Conservation (phyloP, 2,113 vertebrate genomes). For the Mobula hypostoma region DNA sequence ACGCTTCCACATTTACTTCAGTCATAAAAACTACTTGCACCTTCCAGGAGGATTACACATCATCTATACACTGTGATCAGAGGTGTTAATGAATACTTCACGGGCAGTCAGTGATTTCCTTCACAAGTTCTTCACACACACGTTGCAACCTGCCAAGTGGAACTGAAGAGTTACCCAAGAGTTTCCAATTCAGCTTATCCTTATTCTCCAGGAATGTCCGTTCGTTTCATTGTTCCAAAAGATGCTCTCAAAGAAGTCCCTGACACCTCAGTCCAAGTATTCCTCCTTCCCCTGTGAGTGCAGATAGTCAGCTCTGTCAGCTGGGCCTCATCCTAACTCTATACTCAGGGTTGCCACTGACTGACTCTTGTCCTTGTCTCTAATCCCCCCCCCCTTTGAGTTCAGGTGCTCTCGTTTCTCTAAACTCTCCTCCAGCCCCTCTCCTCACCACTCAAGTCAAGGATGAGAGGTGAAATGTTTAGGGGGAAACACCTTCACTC, state of each 20-base stretch:
- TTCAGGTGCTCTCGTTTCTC: too few species aligned
- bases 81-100: not conserved
- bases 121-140: not conserved
- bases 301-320: not conserved
- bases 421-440: too few species aligned
- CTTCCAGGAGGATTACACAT: not conserved
- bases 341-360: not conserved
- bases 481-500: too few species aligned
- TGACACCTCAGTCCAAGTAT: not conserved
- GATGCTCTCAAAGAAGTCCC: not conserved
- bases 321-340: not conserved
- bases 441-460: too few species aligned
- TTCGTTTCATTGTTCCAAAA: not conserved
- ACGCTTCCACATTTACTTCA: not conserved
- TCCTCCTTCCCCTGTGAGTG: not conserved
- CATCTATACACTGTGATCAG: not conserved
- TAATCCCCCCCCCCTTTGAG: too few species aligned
- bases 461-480: too few species aligned
- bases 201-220: not conserved
- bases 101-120: not conserved
- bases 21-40: not conserved
- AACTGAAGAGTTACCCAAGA: not conserved
- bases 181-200: not conserved
- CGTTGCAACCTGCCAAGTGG: not conserved
- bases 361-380: not conserved